Evolutionary conservation across 2,797 vertebrate species (phyloP).

Genomic region (Microtus obscurus): DNA sequence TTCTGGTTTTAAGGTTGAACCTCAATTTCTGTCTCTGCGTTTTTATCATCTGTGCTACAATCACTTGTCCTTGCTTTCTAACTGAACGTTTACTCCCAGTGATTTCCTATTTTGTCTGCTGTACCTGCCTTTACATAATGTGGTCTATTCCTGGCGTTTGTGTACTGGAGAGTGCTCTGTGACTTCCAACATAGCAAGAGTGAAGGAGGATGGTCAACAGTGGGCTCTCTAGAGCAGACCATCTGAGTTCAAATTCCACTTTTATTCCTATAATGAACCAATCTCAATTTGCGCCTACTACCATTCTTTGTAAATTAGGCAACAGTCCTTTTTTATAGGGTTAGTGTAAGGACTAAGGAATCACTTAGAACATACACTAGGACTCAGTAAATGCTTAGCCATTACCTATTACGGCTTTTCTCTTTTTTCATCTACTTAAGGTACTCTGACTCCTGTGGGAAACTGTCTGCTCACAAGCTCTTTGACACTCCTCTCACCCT

Average conservation of each 20-base stretch:
- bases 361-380: neutral
- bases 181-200: neutral
- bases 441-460: neutral
- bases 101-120: neutral
- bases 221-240: neutral
- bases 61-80: conserved; percentile 18
- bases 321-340: neutral
- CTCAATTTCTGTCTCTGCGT: too few species aligned
- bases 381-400: neutral
- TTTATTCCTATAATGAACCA: conserved; percentile 17
- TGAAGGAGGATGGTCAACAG: neutral
- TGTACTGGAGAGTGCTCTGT: neutral
- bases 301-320: neutral
- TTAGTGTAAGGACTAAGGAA: neutral
- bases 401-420: neutral
- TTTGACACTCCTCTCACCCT: neutral
- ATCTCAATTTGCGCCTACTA: neutral
- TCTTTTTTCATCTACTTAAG: neutral
- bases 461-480: neutral
- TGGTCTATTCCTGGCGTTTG: neutral
- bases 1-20: too few species aligned
- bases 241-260: neutral
- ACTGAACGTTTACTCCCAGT: neutral
- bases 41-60: neutral
- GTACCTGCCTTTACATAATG: conserved; percentile 16